Conservation (phyloP, 1,140 invertebrate species). For the Drosophila erecta region DNA sequence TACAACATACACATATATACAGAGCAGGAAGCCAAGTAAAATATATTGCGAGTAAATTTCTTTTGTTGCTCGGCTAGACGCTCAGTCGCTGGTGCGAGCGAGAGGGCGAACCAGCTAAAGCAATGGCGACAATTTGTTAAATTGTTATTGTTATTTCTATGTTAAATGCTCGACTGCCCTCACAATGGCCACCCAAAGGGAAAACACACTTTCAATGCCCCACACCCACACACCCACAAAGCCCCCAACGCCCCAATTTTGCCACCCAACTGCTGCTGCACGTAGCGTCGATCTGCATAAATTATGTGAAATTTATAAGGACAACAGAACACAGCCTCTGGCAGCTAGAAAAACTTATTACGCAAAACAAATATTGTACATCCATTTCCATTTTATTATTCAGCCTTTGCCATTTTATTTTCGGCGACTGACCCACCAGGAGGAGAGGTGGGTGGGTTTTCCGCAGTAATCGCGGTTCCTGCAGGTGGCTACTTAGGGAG, state of each 20-base stretch:
- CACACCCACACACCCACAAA: neutral
- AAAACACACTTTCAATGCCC: neutral
- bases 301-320: conserved; percentile 80
- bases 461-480: conserved; percentile 8
- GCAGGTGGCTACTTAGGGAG: conserved; percentile 20
- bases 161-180: conserved; percentile 78
- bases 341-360: conserved; percentile 71
- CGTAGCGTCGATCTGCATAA: conserved; percentile 81
- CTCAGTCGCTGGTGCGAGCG: conserved; percentile 43
- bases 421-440: conserved; percentile 6
- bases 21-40: conserved; percentile 75
- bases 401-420: conserved; percentile 23
- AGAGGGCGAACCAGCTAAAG: conserved; percentile 3
- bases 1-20: conserved; percentile 22
- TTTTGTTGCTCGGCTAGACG: conserved; percentile 75
- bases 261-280: conserved; percentile 56
- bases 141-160: conserved; percentile 84
- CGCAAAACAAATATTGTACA: conserved; percentile 75
- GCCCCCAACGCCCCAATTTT: neutral
- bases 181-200: conserved; percentile 45
- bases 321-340: conserved; percentile 49
- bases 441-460: neutral
- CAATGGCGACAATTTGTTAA: conserved; percentile 81
- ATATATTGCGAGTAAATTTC: conserved; percentile 77
- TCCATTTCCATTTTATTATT: conserved; percentile 56